A percentile compares a stretch with the other conserved stretches of the same genome.
phyloP scores from a whole-genome alignment of 2,888 invertebrate genomes.

The Seira ritae region DNA sequence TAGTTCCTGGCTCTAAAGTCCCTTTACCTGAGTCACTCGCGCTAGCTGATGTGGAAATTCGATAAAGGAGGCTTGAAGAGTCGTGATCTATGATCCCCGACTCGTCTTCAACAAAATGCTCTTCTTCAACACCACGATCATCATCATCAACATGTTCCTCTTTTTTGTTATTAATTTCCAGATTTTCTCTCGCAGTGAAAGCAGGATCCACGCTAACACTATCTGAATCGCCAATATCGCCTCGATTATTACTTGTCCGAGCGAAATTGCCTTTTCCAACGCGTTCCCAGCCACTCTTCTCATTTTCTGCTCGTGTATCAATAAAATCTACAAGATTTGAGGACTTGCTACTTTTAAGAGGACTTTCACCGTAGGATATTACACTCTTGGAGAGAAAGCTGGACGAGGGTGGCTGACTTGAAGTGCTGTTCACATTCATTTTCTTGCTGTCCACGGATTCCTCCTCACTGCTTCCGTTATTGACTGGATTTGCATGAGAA shows the following conservation, averaged over 20 bases:
- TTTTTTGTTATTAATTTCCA: slow-evolving; percentile 64
- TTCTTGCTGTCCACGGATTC: slow-evolving; percentile 18
- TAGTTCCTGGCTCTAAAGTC: slow-evolving; percentile 71
- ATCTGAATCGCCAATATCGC: slow-evolving; percentile 17
- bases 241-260: neutral
- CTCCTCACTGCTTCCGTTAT: slow-evolving; percentile 27
- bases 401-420: neutral
- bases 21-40: slow-evolving; percentile 73
- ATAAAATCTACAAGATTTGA: neutral
- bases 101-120: slow-evolving; percentile 55
- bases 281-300: neutral
- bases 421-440: neutral
- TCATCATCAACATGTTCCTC: slow-evolving; percentile 16
- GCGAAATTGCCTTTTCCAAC: slow-evolving; percentile 9
- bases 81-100: slow-evolving; percentile 58
- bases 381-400: neutral
- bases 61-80: slow-evolving; percentile 55
- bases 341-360: neutral
- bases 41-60: slow-evolving; percentile 69
- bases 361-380: neutral
- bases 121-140: slow-evolving; percentile 12
- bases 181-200: slow-evolving; percentile 30
- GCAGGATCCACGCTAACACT: neutral
- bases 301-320: neutral
- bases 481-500: slow-evolving; percentile 57